A percentile compares a stretch with the other conserved stretches of the same genome.
These are phyloP conservation scores for Ephialtes manifestator DNA, from an alignment of 2,888 invertebrate species.

Conservation along the genomic window DNA sequence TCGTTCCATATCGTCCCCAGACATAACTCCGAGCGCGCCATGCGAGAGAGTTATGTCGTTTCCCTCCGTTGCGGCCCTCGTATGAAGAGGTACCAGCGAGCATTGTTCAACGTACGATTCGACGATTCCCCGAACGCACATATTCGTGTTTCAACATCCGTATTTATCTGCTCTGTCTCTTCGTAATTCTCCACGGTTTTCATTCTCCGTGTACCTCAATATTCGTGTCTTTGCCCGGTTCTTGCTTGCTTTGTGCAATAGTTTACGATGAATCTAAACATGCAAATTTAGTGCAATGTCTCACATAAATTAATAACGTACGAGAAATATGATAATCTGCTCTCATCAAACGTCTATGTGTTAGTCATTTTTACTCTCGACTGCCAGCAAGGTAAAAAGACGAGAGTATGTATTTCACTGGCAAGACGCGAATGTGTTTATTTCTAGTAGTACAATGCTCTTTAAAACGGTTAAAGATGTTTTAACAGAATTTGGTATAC, in stretches of 20 bases:
- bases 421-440: too few relatives aligned
- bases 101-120: constrained; percentile 55
- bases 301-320: background rate
- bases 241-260: background rate
- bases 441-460: too few relatives aligned
- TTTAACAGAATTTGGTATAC: too few relatives aligned
- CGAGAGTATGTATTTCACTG: too few relatives aligned
- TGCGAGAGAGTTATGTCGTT: constrained; percentile 35
- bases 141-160: constrained; percentile 57
- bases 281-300: background rate
- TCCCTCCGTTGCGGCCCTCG: constrained; percentile 2
- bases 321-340: background rate
- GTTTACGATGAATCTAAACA: background rate
- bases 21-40: constrained; percentile 74
- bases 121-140: constrained; percentile 47
- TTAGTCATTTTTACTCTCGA: too few relatives aligned
- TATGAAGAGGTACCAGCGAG: constrained; percentile 23
- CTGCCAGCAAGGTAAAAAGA: too few relatives aligned
- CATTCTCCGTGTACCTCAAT: constrained; percentile 29
- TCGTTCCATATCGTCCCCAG: constrained; percentile 77
- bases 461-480: too few relatives aligned
- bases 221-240: background rate
- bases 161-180: constrained; percentile 39
- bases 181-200: constrained; percentile 26
- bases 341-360: too few relatives aligned